Evolutionary conservation across 2,797 vertebrate species (phyloP), one percentile per base, ranked within the genome.

Genomic region (Fistularia tabacaria): DNA sequence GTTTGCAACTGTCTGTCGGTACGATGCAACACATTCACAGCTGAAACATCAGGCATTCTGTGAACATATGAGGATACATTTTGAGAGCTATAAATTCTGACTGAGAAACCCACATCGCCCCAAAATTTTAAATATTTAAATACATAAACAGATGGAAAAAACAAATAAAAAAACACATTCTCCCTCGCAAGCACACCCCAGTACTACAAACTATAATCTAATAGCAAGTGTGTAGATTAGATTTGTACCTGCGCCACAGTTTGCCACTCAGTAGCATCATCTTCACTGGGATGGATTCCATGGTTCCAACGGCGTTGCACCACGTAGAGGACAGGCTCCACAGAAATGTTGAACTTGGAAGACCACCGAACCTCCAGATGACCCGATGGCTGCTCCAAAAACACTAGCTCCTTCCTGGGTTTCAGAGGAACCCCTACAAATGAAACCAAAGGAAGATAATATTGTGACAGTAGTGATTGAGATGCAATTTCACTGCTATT

Each of bases 201-300:
- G 25, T 25, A 25, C 25, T 25, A 25, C 13, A 36, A 9, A 43
- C 36, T 51, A 46, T 48, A 58, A 38, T 7, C 0, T 1, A 15
- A 6, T 51, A 1, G 9, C 15, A 13, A 10, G 14, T 13, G 11
- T 36, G 49, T 13, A 1, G 42, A n/a, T 46, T 41, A 38, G 15
- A 40, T 10, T 40, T 53, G 42, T 66, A 97, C 96, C 94, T 98
- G 94, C 7, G 92, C 92, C 43, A 96, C 88, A 0, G 92, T 96
- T 88, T 94, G 85, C 96, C 96, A 98, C 7, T 79, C 87, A 0
- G 93, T 93, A 75, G 95, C 94, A 6, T 94, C 93, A 3, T 97
- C 96, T 44, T 98, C 96, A 1, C 93, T 98, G 43, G 95, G 96
- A 57, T 98, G 95, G 71, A 98, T 96, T 49, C 96, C 96, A 6